Percentiles rank a stretch among this genome's conserved stretches.
Evolutionary conservation across 2,113 vertebrate species (phyloP).

Genomic region (Anthoscopus minutus): DNA sequence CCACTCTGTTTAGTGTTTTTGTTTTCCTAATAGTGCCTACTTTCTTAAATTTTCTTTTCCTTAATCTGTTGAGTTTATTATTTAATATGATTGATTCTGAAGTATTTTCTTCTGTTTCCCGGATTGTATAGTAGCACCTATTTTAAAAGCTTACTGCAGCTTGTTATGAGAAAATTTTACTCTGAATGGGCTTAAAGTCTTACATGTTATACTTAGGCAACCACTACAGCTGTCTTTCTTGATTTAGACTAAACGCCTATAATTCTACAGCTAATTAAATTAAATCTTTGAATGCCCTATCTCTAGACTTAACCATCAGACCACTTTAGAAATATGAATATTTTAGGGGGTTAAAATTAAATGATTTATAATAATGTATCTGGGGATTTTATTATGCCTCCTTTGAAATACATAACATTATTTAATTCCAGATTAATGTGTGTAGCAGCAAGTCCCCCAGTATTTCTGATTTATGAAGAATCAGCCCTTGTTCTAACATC

Average conservation of each 20-base stretch:
- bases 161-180: background rate
- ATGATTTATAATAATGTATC: background rate
- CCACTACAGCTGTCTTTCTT: conserved; percentile 1
- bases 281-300: conserved; percentile 3
- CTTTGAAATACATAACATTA: conserved; percentile 36
- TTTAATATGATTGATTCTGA: background rate
- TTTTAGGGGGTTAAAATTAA: conserved; percentile 32
- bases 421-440: conserved; percentile 19
- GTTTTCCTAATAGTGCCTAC: background rate
- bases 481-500: background rate
- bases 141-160: background rate
- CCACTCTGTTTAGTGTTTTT: background rate
- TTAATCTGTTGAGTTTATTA: background rate
- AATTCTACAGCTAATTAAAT: conserved; percentile 50
- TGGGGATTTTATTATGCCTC: conserved; percentile 23
- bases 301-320: conserved; percentile 26
- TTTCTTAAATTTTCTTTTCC: background rate
- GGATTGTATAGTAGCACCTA: background rate
- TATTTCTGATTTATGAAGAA: background rate
- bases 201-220: background rate
- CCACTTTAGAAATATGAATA: conserved; percentile 33
- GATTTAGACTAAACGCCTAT: conserved; percentile 12
- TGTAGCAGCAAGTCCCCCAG: background rate
- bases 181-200: background rate
- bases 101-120: background rate